Base-by-base conservation (phyloP, 2,888 invertebrate species). In the Esperia sulphurella region DNA sequence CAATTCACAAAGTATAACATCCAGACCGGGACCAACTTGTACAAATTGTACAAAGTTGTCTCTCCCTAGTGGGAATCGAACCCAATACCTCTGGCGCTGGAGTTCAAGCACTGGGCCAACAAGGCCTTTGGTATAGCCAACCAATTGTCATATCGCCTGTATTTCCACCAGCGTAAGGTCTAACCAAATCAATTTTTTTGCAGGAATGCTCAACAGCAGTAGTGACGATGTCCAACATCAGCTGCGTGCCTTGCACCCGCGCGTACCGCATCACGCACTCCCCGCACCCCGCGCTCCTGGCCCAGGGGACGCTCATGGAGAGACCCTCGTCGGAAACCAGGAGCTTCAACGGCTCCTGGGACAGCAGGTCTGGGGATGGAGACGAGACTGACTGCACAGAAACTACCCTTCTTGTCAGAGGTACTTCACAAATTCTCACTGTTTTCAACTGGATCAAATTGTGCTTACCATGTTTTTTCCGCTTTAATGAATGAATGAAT, bases 181-280 rank as follows among this genome's bases (percentile, higher is more conserved):
- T n/a, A n/a, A n/a, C 38, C 58, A 30, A n/a, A n/a, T n/a, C n/a
- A n/a, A n/a, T n/a, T n/a, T n/a, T n/a, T n/a, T n/a, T n/a, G 43
- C 83, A 95, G 94, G 93, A 95, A 63, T 95, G 95, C 76, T 92
- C 93, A 35, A 92, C 95, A 78, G 94, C 96, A 63, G 95, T 97
- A 45, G 94, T 95, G 51, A 95, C 96, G 1, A 94, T 94, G 60
- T 96, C 96, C 52, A 96, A 95, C 71, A 95, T 96, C 54, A 93
- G 94, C 75, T 93, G 93, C 44, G 91, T 95, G 46, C 96, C 97
- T 0, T 92, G 93, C 21, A 95, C 96, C 62, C 93, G 94, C 66
- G 94, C 96, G 45, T 94, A 94, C 75, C 91, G 93, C 62, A 85
- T 96, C 54, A 82, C 90, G 7, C 94, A 95, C 95, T 94, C 47